Evolutionary conservation across 2,113 vertebrate genomes (phyloP).

Genomic region (Salvelinus alpinus): DNA sequence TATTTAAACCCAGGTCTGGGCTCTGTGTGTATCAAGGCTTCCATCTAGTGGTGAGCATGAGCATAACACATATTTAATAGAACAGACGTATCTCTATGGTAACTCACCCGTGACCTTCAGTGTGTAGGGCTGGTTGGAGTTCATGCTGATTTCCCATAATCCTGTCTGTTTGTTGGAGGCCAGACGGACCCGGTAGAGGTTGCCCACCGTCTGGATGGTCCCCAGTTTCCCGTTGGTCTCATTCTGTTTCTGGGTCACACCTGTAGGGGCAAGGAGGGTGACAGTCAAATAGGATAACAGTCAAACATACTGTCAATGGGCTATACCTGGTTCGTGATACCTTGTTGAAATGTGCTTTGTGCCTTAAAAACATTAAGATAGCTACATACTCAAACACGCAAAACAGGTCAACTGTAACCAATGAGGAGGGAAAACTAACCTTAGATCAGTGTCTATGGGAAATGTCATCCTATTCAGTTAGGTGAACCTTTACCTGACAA

Average conservation of each 20-base stretch:
- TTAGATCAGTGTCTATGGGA: background rate
- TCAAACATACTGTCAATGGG: background rate
- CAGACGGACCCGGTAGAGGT: constrained; percentile 61
- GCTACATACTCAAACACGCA: too few relatives aligned
- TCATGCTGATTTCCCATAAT: constrained; percentile 62
- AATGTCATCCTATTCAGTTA: background rate
- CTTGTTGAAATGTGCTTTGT: too few relatives aligned
- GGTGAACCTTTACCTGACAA: background rate
- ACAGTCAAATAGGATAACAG: too few relatives aligned
- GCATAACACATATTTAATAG: background rate
- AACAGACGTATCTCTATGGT: background rate
- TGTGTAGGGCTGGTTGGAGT: constrained; percentile 55
- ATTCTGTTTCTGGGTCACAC: constrained; percentile 49
- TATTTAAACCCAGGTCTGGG: background rate
- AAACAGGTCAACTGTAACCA: too few relatives aligned
- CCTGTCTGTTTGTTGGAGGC: constrained; percentile 41
- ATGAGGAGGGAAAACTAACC: too few relatives aligned
- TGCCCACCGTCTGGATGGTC: constrained; percentile 60
- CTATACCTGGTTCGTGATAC: too few relatives aligned
- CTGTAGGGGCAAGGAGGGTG: constrained; percentile 35
- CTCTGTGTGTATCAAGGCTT: too few relatives aligned
- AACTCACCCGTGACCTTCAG: constrained; percentile 72
- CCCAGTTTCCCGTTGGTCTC: constrained; percentile 60
- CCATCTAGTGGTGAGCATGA: too few relatives aligned
- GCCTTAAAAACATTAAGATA: too few relatives aligned